Evolutionary conservation across 2,888 invertebrate species (phyloP).

Genomic region (Mythimna vitellina): DNA sequence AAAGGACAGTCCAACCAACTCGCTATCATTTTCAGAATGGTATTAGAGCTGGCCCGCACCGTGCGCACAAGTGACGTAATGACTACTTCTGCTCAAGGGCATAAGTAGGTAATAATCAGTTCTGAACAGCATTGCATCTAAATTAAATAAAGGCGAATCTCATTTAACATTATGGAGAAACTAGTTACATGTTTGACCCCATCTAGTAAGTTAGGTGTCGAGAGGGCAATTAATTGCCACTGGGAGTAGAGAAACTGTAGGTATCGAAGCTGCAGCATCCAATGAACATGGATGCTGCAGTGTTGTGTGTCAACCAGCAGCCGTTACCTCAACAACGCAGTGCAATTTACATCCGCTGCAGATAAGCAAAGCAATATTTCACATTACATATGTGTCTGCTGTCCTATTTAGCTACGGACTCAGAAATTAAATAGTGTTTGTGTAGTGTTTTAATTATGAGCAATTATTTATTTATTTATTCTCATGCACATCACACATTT

Average conservation of each 20-base stretch:
- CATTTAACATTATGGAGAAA: constrained; percentile 48
- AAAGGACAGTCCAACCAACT: too few species aligned
- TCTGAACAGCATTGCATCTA: not conserved
- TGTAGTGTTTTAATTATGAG: constrained; percentile 30
- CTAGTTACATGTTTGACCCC: constrained; percentile 67
- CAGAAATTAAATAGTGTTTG: constrained; percentile 43
- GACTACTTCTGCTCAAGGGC: too few species aligned
- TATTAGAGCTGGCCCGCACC: too few species aligned
- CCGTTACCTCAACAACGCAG: constrained; percentile 64
- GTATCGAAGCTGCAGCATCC: constrained; percentile 49
- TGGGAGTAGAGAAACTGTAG: constrained; percentile 58
- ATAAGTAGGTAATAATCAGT: not conserved
- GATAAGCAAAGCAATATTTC: constrained; percentile 82
- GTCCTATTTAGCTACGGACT: constrained; percentile 46
- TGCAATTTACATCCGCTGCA: constrained; percentile 78
- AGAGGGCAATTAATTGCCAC: constrained; percentile 63
- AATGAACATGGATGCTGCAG: constrained; percentile 67
- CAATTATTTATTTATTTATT: too few species aligned
- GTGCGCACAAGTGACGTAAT: too few species aligned
- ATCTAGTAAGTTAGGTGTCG: constrained; percentile 64
- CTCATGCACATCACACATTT: too few species aligned
- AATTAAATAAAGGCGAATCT: constrained; percentile 10
- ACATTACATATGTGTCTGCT: constrained; percentile 74
- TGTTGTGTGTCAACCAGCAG: too few species aligned
- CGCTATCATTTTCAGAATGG: too few species aligned